Conservation (phyloP, 2,888 invertebrate species). For the Hyposoter dolosus region DNA sequence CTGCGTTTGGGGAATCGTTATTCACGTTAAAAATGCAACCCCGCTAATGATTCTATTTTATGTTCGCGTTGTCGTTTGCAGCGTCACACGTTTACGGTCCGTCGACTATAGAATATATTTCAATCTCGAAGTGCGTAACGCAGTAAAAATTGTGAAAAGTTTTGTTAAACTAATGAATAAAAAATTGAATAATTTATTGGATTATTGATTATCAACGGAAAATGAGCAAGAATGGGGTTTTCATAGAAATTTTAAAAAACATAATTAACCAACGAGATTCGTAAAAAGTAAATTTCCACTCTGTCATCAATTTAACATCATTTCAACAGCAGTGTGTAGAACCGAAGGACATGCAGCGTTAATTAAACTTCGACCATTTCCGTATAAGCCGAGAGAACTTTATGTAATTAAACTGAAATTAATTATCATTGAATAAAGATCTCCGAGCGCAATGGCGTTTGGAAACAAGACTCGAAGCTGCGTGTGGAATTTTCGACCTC, state of each 20-base stretch:
- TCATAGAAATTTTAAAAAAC: not conserved
- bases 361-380: not conserved
- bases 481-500: not conserved
- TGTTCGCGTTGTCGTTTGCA: too few species aligned
- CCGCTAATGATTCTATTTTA: too few species aligned
- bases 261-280: not conserved
- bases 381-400: not conserved
- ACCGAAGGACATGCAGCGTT: not conserved
- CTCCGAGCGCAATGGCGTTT: constrained; percentile 17
- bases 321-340: not conserved
- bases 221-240: not conserved
- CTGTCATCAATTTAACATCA: not conserved
- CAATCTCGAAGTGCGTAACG: too few species aligned
- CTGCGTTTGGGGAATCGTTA: too few species aligned
- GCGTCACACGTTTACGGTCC: too few species aligned
- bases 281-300: not conserved
- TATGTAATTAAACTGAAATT: not conserved
- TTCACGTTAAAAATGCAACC: too few species aligned
- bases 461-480: constrained; percentile 21
- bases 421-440: constrained; percentile 6
- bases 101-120: too few species aligned
- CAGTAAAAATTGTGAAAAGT: not conserved
- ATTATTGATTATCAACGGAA: not conserved
- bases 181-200: not conserved
- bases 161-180: not conserved